Conservation (phyloP, 2,888 invertebrate genomes). For the Limnephilus rhombicus region DNA sequence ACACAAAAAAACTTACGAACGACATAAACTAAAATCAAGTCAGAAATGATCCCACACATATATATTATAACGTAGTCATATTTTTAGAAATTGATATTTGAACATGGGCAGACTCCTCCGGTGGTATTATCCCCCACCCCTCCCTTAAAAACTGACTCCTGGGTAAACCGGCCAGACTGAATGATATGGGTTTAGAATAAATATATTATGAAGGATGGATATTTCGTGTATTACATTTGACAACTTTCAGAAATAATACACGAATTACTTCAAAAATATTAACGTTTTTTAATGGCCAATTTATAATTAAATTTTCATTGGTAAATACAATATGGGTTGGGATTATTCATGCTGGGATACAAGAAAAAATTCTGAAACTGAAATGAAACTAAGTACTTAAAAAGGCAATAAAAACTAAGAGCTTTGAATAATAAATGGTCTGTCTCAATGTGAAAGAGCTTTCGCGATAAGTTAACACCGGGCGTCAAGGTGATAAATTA, state of each 20-base stretch:
- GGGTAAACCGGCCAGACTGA: neutral
- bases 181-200: too few species aligned
- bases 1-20: neutral
- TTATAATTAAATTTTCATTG: neutral
- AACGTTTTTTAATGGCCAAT: too few species aligned
- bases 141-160: neutral
- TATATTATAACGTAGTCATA: neutral
- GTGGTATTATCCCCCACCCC: neutral
- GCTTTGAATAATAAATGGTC: conserved; percentile 34
- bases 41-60: neutral
- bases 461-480: conserved; percentile 11
- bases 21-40: neutral
- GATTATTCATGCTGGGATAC: neutral
- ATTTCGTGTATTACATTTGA: too few species aligned
- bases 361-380: neutral
- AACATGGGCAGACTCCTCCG: neutral
- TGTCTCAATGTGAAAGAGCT: conserved; percentile 13
- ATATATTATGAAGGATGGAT: too few species aligned
- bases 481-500: conserved; percentile 34
- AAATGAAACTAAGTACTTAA: neutral
- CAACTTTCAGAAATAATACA: too few species aligned
- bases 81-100: conserved; percentile 19
- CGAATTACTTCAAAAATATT: too few species aligned
- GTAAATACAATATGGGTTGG: neutral
- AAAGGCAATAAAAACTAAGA: conserved; percentile 29